Conservation (phyloP, 2,113 vertebrate species). For the Scolopax mira region DNA sequence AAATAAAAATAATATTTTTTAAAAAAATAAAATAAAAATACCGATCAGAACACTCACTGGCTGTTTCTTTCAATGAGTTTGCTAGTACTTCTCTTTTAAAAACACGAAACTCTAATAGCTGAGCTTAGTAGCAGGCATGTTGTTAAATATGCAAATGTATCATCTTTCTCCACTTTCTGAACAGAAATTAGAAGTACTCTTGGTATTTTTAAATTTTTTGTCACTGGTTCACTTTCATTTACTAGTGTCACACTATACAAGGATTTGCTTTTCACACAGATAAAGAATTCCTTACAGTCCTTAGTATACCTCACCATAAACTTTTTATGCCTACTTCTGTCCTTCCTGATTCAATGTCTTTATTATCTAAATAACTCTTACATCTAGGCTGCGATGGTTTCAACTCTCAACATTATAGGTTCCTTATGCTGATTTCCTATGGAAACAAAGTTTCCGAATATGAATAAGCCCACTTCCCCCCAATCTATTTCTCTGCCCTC, state of each 20-base stretch:
- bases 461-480: accelerated
- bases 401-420: neutral
- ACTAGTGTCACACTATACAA: neutral
- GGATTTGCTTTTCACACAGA: neutral
- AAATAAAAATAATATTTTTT: neutral
- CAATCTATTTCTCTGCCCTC: neutral
- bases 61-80: neutral
- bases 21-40: neutral
- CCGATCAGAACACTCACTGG: neutral
- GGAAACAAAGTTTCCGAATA: neutral
- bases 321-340: neutral
- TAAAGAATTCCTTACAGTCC: neutral
- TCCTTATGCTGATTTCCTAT: neutral
- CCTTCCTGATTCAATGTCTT: neutral
- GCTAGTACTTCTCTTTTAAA: neutral
- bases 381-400: neutral
- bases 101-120: neutral
- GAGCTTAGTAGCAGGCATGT: neutral
- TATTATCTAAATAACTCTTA: neutral
- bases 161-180: neutral
- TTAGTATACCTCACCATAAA: neutral
- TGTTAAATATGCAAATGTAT: neutral
- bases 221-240: neutral
- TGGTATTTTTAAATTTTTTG: neutral
- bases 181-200: neutral